These are phyloP conservation scores for Lordiphosa stackelbergi DNA, from an alignment of 1,140 invertebrate genomes.

Conservation along the genomic window DNA sequence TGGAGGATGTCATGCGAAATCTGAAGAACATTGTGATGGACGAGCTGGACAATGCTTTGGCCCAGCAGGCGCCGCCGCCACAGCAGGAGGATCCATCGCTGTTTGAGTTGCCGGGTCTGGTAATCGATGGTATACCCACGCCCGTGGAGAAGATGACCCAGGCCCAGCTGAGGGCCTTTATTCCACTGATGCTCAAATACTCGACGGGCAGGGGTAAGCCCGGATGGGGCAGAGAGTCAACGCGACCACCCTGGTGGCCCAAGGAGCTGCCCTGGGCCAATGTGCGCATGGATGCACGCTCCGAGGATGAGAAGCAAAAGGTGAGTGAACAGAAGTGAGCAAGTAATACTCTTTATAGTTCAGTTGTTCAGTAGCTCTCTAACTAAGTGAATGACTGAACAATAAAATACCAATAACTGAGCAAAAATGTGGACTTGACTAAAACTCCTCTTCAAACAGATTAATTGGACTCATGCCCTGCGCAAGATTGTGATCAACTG, in stretches of 20 bases:
- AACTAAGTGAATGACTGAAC: too few relatives aligned
- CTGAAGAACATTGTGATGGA: conserved; percentile 94
- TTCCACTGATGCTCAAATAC: conserved; percentile 98
- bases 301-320: conserved; percentile 98
- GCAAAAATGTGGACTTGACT: too few relatives aligned
- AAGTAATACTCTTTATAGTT: too few relatives aligned
- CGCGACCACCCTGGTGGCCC: conserved; percentile 97
- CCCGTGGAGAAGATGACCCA: conserved; percentile 99
- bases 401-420: too few relatives aligned
- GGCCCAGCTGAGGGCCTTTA: conserved; percentile 96
- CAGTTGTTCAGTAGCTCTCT: too few relatives aligned
- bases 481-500: conserved; percentile 98
- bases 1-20: conserved; percentile 97
- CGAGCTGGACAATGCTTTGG: conserved; percentile 93
- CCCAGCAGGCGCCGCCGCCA: conserved; percentile 95
- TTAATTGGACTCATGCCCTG: conserved; percentile 98
- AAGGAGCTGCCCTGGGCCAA: conserved; percentile 98
- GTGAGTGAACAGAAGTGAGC: conserved; percentile 78
- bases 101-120: conserved; percentile 95
- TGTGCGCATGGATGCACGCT: conserved; percentile 96
- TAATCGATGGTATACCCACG: conserved; percentile 98
- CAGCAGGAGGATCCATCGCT: conserved; percentile 93
- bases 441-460: conserved; percentile 79
- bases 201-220: conserved; percentile 97
- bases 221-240: conserved; percentile 97